These are phyloP conservation scores for Hydrochoerus hydrochaeris DNA, from an alignment of 2,113 vertebrate species.

Conservation along the genomic window DNA sequence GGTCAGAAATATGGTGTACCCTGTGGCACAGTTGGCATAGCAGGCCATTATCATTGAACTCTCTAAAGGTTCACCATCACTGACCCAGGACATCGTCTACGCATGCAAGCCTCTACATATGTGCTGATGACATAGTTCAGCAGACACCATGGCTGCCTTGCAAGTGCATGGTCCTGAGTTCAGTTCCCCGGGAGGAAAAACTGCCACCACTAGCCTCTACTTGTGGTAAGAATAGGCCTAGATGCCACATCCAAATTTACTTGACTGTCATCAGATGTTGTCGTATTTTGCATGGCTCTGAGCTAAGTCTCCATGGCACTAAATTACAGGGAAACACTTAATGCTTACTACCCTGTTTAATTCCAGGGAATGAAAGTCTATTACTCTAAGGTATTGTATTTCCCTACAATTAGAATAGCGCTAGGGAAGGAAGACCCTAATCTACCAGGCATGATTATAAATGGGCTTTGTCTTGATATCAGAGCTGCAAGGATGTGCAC, in stretches of 20 bases:
- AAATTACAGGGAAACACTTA: not conserved
- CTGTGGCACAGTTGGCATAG: not conserved
- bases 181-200: too few relatives aligned
- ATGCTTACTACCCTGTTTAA: too few relatives aligned
- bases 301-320: not conserved
- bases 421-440: not conserved
- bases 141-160: too few relatives aligned
- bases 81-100: not conserved
- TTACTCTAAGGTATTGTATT: not conserved
- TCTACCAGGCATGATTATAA: not conserved
- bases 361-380: too few relatives aligned
- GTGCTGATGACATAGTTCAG: not conserved
- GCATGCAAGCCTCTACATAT: not conserved
- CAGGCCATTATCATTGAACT: not conserved
- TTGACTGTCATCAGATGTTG: not conserved
- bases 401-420: too few relatives aligned
- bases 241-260: not conserved
- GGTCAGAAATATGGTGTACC: not conserved
- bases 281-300: not conserved
- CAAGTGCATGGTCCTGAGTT: too few relatives aligned
- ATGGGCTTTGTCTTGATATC: not conserved
- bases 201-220: not conserved
- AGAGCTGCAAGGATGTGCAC: not conserved
- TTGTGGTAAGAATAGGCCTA: not conserved
- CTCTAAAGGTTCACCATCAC: not conserved